Percentiles rank a stretch among this genome's conserved stretches.
These are phyloP conservation scores for Pecten maximus DNA, from an alignment of 2,888 invertebrate species.

Conservation along the genomic window DNA sequence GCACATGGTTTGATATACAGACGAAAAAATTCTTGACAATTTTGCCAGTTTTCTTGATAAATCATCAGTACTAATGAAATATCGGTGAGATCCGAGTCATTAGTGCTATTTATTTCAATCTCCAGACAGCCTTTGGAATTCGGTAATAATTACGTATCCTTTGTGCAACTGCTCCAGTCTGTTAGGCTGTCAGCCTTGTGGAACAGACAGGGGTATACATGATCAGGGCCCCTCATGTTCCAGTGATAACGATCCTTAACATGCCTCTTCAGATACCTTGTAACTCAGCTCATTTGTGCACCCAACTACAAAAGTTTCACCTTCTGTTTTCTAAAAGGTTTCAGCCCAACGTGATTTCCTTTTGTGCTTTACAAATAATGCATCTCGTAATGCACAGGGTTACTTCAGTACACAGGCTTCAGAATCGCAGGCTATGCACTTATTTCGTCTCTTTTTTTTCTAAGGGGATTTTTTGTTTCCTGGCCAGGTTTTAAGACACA, in stretches of 20 bases:
- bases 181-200: not conserved
- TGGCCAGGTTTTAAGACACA: not conserved
- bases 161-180: not conserved
- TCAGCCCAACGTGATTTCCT: not conserved
- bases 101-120: conserved; percentile 7
- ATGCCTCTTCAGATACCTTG: not conserved
- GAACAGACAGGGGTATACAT: not conserved
- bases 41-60: conserved; percentile 11
- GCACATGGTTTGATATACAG: not conserved
- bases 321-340: not conserved
- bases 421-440: not conserved
- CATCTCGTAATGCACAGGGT: not conserved
- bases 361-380: not conserved
- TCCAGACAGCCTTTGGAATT: not conserved
- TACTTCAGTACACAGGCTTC: not conserved
- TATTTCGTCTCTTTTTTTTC: not conserved
- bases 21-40: not conserved
- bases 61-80: not conserved
- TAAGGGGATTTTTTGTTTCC: not conserved
- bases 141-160: not conserved
- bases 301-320: not conserved
- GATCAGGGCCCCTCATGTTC: not conserved
- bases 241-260: not conserved
- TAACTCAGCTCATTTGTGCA: conserved; percentile 9
- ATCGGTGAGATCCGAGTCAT: not conserved